Percentiles rank a stretch among this genome's conserved stretches.
Conservation (phyloP, 2,113 vertebrate species). For the Smithornis capensis region DNA sequence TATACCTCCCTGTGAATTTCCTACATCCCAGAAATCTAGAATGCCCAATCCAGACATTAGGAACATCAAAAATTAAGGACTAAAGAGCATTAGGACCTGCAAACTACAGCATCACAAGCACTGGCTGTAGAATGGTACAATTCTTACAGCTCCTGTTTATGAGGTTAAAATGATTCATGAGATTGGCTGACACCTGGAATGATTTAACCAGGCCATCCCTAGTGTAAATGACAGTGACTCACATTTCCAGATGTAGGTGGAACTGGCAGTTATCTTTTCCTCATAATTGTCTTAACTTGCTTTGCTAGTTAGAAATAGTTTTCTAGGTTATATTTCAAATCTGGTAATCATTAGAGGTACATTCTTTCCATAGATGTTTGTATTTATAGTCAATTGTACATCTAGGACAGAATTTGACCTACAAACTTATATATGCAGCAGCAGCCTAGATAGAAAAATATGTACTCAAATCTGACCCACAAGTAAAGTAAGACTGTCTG, state of each 20-base stretch:
- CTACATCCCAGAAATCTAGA: background rate
- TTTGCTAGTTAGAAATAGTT: constrained; percentile 55
- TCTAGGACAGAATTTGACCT: constrained; percentile 44
- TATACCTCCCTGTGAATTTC: background rate
- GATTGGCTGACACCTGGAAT: constrained; percentile 6
- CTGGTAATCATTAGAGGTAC: background rate
- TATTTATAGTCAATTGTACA: constrained; percentile 4
- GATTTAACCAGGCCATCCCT: constrained; percentile 26
- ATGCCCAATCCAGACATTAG: background rate
- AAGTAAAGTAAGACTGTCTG: background rate
- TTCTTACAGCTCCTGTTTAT: background rate
- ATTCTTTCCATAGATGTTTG: constrained; percentile 40
- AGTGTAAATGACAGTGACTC: constrained; percentile 25
- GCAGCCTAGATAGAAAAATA: background rate
- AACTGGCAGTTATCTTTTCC: constrained; percentile 32
- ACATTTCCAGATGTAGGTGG: constrained; percentile 39
- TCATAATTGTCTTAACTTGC: constrained; percentile 44
- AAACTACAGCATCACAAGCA: background rate
- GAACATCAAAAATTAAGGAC: background rate
- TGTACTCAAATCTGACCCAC: background rate
- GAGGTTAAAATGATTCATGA: constrained; percentile 42
- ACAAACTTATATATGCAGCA: background rate
- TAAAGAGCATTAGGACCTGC: background rate
- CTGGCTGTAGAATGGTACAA: background rate
- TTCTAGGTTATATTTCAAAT: constrained; percentile 45